Evolutionary conservation across 2,797 vertebrate genomes (phyloP), one percentile per base, ranked within the genome.

Genomic region (Ceryle rudis): DNA sequence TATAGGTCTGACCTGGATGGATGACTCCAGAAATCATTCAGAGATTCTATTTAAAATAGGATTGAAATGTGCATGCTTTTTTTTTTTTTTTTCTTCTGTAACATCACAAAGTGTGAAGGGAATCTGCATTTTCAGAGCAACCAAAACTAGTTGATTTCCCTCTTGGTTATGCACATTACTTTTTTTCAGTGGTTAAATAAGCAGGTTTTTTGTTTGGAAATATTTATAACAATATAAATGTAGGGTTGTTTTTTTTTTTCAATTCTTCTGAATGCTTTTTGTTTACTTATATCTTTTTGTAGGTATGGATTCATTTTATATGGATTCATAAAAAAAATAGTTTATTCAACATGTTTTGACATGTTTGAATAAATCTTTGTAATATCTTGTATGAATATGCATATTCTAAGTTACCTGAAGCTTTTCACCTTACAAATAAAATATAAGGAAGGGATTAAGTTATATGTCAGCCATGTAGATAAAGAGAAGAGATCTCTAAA

Each of bases 11-110:
- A 92, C 69, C 62, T 67, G 74, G 62, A 89, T 80, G 47, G 67
- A 84, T 84, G 86, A 90, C 60, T 89, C 86, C 81, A 93, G 86
- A 73, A 78, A 87, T 91, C 94, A 93, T 92, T 92, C 89, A 92
- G 55, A 89, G 95, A 89, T 85, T 60, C 47, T 87, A 60, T 94
- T 95, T 93, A 89, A 96, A 95, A 89, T 73, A 86, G 71, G 71
- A 80, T 52, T 42, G 55, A 90, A 86, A 93, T 39, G 35, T 66
- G 42, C 64, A 62, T 2, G 1, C 29, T 90, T 39, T 47, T 54
- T 75, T 78, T 90, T 74, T 61, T 57, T 12, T 16, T 39, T 71
- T 22, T 47, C 46, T 47, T 61, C 47, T 51, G 35, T 81, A 90
- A 70, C 62, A 78, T 29, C 77, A 62, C 73, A 91, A 74, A 81